Base-by-base conservation (phyloP, 2,113 vertebrate genomes). In the Lampris megalopsis region DNA sequence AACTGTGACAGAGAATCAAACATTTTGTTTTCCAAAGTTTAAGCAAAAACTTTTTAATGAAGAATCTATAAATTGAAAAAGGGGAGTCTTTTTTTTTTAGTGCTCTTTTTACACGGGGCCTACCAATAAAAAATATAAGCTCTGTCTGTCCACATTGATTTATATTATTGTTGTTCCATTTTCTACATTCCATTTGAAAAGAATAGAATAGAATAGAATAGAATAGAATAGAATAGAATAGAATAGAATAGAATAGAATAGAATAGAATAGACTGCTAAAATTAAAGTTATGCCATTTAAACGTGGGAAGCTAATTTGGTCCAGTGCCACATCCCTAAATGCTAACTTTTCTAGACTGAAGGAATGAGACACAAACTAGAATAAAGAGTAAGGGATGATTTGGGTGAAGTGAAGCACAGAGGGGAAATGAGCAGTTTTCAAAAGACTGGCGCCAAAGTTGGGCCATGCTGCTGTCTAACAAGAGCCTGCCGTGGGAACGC, bases 341-440 rank as follows among this genome's bases (percentile, higher is more conserved):
- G 50, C n/a, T 5, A 37, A 2, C 56, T 36, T 7, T 9, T 8
- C 10, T 45, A 63, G 11, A 41, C 36, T 9, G 11, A 71, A 63
- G 71, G 64, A 64, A 52, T 56, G 60, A 69, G 37, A 60, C 52
- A 6, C 37, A 68, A 43, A 49, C 35, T 36, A 41, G 11, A 40
- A n/a, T 24, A 43, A 37, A 61, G 37, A 84, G 47, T 56, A 69
- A 50, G 68, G 52, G 42, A 57, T 75, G 52, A 69, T 66, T 73
- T 68, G 58, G 49, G 67, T 72, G 49, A 82, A 88, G 61, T 63
- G 69, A 71, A 77, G 69, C 77, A 72, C 48, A 43, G n/a, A 85
- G 68, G 54, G 48, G 68, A 74, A 82, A 89, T 85, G 71, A 77
- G 75, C 77, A 81, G 66, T 61, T 79, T 83, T 79, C n/a, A 53